Percentiles rank a stretch among this genome's conserved stretches.
These are phyloP conservation scores for Eptesicus fuscus DNA, from an alignment of 2,113 vertebrate genomes.

Conservation along the genomic window DNA sequence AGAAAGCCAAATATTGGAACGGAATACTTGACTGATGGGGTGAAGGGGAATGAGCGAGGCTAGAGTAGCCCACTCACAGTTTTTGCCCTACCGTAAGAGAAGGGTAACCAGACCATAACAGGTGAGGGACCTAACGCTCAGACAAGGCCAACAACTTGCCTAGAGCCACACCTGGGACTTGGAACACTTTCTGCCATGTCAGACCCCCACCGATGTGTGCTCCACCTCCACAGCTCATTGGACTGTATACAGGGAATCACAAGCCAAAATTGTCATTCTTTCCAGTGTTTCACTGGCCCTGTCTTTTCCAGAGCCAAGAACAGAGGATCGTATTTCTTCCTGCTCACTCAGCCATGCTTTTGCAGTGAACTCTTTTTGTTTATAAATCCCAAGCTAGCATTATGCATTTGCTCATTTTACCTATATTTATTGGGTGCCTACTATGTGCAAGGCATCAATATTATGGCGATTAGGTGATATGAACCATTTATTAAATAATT, in stretches of 20 bases:
- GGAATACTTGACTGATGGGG: too few relatives aligned
- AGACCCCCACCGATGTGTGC: neutral
- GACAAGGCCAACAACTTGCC: neutral
- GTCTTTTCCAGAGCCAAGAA: neutral
- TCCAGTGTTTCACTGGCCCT: neutral
- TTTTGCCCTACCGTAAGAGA: neutral
- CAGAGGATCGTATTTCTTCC: neutral
- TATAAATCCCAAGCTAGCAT: neutral
- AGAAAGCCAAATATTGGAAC: too few relatives aligned
- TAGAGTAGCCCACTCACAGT: too few relatives aligned
- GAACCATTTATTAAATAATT: slow-evolving; percentile 4
- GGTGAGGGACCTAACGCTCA: neutral
- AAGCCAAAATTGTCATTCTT: neutral
- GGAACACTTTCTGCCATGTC: neutral
- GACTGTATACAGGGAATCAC: neutral
- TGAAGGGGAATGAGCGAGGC: too few relatives aligned
- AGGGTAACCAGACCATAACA: neutral
- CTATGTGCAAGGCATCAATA: neutral
- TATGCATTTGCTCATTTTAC: neutral
- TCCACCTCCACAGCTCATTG: neutral
- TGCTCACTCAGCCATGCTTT: neutral
- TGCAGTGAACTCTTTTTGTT: neutral
- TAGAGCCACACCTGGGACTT: neutral
- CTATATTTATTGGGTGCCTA: neutral
- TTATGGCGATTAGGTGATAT: neutral